Conservation (phyloP, 2,888 invertebrate genomes). For the Caenorhabditis macrosperma region DNA sequence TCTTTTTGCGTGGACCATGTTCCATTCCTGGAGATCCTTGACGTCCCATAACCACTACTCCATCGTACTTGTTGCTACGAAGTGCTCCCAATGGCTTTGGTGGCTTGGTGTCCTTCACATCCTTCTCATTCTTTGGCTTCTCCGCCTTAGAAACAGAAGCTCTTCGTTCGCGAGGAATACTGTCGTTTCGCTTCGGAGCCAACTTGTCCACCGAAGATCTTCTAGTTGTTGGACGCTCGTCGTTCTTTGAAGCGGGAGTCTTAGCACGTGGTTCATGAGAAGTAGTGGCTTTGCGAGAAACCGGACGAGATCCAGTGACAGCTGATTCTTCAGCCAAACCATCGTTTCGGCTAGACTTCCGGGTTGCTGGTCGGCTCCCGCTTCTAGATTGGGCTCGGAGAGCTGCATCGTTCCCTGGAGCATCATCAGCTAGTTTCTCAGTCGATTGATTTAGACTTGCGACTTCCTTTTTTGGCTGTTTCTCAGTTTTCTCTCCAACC, state of each 20-base stretch:
- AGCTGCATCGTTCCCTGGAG: not conserved
- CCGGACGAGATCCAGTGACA: not conserved
- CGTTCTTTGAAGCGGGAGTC: conserved; percentile 12
- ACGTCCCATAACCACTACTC: conserved; percentile 17
- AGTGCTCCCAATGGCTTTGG: conserved; percentile 40
- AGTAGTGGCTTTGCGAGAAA: not conserved
- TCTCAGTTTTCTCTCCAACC: not conserved
- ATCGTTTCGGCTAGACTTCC: conserved; percentile 20
- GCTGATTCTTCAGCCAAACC: not conserved
- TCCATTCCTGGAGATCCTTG: conserved; percentile 44
- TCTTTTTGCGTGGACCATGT: conserved; percentile 61
- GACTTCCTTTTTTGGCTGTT: not conserved
- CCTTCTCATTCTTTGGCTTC: not conserved
- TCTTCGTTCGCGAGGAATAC: conserved; percentile 26
- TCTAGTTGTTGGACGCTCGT: conserved; percentile 33
- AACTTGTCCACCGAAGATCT: conserved; percentile 37
- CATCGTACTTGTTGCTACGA: conserved; percentile 21
- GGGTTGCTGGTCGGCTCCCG: conserved; percentile 37
- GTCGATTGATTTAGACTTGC: not conserved
- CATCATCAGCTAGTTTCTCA: not conserved
- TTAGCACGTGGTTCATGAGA: conserved; percentile 34
- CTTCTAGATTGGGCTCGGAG: not conserved
- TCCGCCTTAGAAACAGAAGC: conserved; percentile 4
- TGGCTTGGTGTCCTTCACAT: conserved; percentile 19
- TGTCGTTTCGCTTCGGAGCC: conserved; percentile 44